phyloP scores from a whole-genome alignment of 2,888 invertebrate species.

The Rhagium mordax region DNA sequence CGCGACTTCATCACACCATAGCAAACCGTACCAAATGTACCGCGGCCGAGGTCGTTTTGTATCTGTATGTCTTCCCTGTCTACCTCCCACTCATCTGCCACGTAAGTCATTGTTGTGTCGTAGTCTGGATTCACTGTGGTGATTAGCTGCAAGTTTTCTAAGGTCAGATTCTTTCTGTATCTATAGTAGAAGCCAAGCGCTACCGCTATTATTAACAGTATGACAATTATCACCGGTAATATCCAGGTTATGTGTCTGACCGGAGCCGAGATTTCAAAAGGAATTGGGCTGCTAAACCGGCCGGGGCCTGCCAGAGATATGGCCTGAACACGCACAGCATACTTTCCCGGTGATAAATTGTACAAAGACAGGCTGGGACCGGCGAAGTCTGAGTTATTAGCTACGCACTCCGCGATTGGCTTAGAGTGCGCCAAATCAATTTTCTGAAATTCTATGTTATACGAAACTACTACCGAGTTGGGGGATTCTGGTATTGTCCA shows the following conservation, averaged over 20 bases:
- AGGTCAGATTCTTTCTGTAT: constrained; percentile 62
- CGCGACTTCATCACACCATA: constrained; percentile 72
- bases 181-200: constrained; percentile 55
- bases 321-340: constrained; percentile 73
- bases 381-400: constrained; percentile 46
- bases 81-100: constrained; percentile 83
- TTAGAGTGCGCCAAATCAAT: constrained; percentile 65
- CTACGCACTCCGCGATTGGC: constrained; percentile 71
- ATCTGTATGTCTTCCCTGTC: constrained; percentile 73
- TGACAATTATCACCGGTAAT: constrained; percentile 29
- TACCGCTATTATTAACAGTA: constrained; percentile 55
- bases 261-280: constrained; percentile 53
- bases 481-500: constrained; percentile 78
- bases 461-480: constrained; percentile 78
- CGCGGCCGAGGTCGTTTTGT: constrained; percentile 76
- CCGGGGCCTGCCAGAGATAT: constrained; percentile 75
- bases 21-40: constrained; percentile 84
- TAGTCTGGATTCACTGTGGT: constrained; percentile 77
- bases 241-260: constrained; percentile 24
- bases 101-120: constrained; percentile 73
- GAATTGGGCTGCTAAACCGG: constrained; percentile 59
- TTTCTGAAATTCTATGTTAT: constrained; percentile 73
- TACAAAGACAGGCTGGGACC: constrained; percentile 27
- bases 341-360: constrained; percentile 73
- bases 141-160: constrained; percentile 69